Percentiles rank a stretch among this genome's conserved stretches.
These are phyloP conservation scores for Pygoscelis adeliae DNA, from an alignment of 2,113 vertebrate species.

Conservation along the genomic window DNA sequence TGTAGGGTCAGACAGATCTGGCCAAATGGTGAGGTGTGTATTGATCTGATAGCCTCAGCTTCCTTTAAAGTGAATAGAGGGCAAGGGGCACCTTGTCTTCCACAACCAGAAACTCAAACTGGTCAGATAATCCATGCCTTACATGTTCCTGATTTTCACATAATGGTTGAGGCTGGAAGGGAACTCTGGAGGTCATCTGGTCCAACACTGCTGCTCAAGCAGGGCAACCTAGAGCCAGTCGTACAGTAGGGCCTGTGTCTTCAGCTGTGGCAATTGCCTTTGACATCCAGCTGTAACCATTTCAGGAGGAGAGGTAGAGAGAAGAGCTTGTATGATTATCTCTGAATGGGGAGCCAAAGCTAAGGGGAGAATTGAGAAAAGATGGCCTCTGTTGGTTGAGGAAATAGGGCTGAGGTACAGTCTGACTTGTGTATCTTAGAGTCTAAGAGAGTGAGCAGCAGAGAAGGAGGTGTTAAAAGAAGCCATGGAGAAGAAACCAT, in stretches of 20 bases:
- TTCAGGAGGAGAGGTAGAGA: not conserved
- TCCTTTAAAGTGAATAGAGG: not conserved
- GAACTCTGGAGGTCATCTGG: not conserved
- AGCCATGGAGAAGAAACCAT: not conserved
- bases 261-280: not conserved
- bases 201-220: not conserved
- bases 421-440: not conserved
- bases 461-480: not conserved
- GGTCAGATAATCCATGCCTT: not conserved
- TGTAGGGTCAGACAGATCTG: not conserved
- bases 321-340: not conserved
- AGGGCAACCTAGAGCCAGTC: not conserved
- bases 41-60: not conserved
- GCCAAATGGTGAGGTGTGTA: not conserved
- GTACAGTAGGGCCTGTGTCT: not conserved
- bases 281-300: not conserved
- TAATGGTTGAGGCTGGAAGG: not conserved
- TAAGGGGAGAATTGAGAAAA: not conserved
- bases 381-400: not conserved
- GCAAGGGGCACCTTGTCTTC: not conserved
- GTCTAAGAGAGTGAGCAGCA: not conserved
- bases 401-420: not conserved
- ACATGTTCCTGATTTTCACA: not conserved
- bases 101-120: not conserved
- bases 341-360: not conserved